A percentile compares a stretch with the other conserved stretches of the same genome.
phyloP scores from a whole-genome alignment of 2,113 vertebrate genomes.

The Columbina picui region DNA sequence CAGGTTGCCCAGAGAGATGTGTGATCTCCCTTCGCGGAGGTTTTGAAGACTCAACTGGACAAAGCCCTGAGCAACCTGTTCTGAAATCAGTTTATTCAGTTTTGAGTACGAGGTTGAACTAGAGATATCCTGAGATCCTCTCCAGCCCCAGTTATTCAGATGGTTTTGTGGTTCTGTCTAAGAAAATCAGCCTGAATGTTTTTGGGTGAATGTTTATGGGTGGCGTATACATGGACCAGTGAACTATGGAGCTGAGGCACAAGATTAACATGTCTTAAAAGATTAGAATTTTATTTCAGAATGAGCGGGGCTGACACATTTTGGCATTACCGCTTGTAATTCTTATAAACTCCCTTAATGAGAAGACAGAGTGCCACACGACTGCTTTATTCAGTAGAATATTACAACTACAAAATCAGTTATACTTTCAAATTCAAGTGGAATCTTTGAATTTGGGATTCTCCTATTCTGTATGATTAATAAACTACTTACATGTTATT shows the following conservation, averaged over 20 bases:
- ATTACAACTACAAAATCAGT: neutral
- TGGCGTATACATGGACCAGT: neutral
- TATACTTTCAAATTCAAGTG: neutral
- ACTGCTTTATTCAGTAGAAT: neutral
- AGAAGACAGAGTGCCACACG: neutral
- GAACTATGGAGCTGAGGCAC: neutral
- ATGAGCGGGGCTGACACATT: neutral
- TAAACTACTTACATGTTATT: neutral
- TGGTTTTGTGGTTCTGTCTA: neutral
- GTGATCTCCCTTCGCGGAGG: neutral
- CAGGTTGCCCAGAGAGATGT: neutral
- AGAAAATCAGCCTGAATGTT: neutral
- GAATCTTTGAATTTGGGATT: neutral
- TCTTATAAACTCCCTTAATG: neutral
- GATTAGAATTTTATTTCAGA: neutral
- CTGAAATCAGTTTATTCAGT: neutral
- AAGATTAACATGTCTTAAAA: slow-evolving; percentile 36
- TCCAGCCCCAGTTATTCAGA: neutral
- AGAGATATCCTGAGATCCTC: neutral
- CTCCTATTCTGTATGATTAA: neutral
- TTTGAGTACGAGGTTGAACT: neutral
- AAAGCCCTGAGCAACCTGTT: neutral
- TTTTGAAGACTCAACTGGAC: neutral
- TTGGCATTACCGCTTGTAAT: neutral
- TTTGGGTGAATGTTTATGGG: neutral